Conservation (phyloP, 2,113 vertebrate genomes). For the Apodemus speciosus region DNA sequence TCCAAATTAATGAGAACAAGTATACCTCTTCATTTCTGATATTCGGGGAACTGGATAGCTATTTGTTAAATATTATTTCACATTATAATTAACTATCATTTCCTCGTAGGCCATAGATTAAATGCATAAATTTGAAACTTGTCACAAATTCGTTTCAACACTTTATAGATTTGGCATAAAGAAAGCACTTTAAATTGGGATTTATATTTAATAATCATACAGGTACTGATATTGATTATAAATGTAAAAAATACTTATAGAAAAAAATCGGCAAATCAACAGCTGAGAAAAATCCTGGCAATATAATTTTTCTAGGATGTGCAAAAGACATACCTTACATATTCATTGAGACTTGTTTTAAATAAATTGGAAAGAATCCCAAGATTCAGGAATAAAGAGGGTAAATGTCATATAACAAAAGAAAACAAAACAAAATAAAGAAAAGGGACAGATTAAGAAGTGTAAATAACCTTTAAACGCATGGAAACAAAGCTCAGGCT, state of each 20-base stretch:
- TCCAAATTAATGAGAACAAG: slow-evolving; percentile 4
- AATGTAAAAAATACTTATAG: background rate
- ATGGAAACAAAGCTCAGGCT: background rate
- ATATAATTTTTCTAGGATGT: background rate
- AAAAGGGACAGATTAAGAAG: background rate
- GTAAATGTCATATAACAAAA: background rate
- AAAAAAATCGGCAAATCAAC: background rate
- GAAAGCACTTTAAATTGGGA: background rate
- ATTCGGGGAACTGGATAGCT: background rate
- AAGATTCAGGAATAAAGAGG: background rate
- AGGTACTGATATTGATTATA: background rate
- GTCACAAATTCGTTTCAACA: background rate
- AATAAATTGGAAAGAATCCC: background rate
- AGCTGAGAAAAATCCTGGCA: background rate
- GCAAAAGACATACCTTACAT: background rate
- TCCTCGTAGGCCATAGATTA: background rate
- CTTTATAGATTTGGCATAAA: background rate
- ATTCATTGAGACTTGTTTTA: background rate
- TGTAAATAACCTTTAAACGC: background rate
- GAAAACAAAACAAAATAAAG: background rate
- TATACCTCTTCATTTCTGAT: background rate
- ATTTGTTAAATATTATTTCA: background rate
- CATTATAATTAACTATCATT: background rate
- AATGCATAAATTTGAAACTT: background rate
- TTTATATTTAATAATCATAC: background rate